These are phyloP conservation scores for Aphrophora alni DNA, from an alignment of 2,888 invertebrate genomes.

Conservation along the genomic window DNA sequence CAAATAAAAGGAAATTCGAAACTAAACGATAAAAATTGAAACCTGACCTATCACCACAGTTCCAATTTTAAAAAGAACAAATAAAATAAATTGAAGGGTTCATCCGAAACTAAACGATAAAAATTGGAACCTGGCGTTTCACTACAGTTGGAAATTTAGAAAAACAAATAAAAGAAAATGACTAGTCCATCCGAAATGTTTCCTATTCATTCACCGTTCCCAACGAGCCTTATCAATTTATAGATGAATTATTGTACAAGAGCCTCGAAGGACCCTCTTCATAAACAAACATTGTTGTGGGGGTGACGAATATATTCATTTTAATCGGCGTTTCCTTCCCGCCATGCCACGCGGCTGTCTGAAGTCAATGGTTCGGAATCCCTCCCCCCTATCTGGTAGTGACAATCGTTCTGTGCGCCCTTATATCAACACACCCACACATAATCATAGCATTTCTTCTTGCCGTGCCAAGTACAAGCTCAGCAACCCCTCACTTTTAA, in stretches of 20 bases:
- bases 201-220: too few relatives aligned
- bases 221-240: not conserved
- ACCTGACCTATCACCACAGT: too few relatives aligned
- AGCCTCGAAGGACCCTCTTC: not conserved
- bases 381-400: not conserved
- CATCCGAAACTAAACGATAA: too few relatives aligned
- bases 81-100: too few relatives aligned
- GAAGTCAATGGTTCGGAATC: constrained; percentile 6
- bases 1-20: too few relatives aligned
- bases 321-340: constrained; percentile 2
- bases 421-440: not conserved
- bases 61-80: too few relatives aligned
- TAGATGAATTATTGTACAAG: not conserved
- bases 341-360: not conserved
- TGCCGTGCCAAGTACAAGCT: constrained; percentile 1
- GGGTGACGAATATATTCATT: constrained; percentile 6
- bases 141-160: too few relatives aligned
- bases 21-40: too few relatives aligned
- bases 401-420: not conserved
- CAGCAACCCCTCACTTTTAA: not conserved
- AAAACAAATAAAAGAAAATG: too few relatives aligned
- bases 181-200: too few relatives aligned
- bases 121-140: too few relatives aligned
- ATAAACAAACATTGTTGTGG: constrained; percentile 1
- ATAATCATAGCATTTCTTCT: not conserved